Evolutionary conservation across 2,888 invertebrate genomes (phyloP), one percentile per base, ranked within the genome.

Genomic region (Andricus curvator): DNA sequence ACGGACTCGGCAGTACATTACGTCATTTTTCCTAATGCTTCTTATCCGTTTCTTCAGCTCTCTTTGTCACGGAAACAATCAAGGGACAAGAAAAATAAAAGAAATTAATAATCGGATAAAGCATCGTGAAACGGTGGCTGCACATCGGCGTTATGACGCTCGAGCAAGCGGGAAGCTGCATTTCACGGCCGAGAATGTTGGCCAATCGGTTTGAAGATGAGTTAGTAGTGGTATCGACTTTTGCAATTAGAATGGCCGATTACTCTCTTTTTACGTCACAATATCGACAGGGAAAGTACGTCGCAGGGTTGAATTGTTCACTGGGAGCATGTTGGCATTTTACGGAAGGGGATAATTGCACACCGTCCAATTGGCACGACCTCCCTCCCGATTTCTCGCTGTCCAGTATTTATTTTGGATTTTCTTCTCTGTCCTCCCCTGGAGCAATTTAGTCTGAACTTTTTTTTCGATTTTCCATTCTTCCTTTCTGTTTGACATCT

Each of bases 281-380:
- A 85, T 85, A 85, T 84, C 84, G 80, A 80, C 80, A 74, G 83
- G 81, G 84, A 86, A 87, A 85, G 84, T 84, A 77, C 81, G 78
- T 78, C 78, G 80, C 78, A 76, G 79, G 80, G 83, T 68, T 80
- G 77, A 65, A 64, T 79, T 64, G 80, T 78, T 76, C 82, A 88
- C 85, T 87, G 85, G 83, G 85, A 87, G 85, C 85, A 84, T 80
- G 81, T 83, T 87, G 86, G 85, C 86, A 87, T 85, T 88, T 86
- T 83, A 82, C 82, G 81, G 80, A 84, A 84, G 78, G 81, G 76
- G 84, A 84, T 86, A 85, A 86, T 85, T 86, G 85, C 82, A 76
- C 78, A 82, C 65, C 74, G 78, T 22, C 51, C 80, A 78, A 84
- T 79, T 78, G 37, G 37, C 56, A 29, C 41, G 74, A 78, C 56